Base-by-base conservation (phyloP, 1,140 invertebrate genomes). In the Drosophila orena region DNA sequence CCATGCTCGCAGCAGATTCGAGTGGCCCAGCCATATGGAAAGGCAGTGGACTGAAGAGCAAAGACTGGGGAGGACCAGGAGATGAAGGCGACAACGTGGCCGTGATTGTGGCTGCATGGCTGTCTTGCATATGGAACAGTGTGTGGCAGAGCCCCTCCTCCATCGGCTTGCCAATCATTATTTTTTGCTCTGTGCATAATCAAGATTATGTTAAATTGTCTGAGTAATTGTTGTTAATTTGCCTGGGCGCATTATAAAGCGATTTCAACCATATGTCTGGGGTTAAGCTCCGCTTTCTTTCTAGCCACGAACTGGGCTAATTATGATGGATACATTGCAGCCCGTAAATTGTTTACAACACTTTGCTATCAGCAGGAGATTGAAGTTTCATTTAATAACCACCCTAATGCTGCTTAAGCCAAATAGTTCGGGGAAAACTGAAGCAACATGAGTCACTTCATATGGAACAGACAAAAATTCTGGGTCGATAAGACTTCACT, bases 211-310 rank as follows among this genome's bases (percentile, higher is more conserved):
- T 90, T 90, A 86, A 90, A 90, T 90, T 90, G 86, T 57, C 70
- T 80, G 86, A 65, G 81, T 90, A 90, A 90, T 83, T 91, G 86
- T 91, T 90, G 79, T 81, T 90, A 90, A 90, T 90, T 86, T 81
- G 59, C 71, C 64, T 49, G 55, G 75, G 79, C 68, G 75, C 84
- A 89, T 89, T 89, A 90, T 83, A 86, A 89, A 89, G 71, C 83
- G 62, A 89, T 86, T 83, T 69, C 70, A 73, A 47, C 55, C 71
- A 83, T 75, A 78, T 86, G 81, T 22, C 65, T 53, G 72, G 77
- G 81, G 65, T 77, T 73, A 78, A 88, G 84, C 77, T 88, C 83
- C 83, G 86, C 84, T 88, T 86, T 86, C 84, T 88, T 86, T 86
- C 84, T 79, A 64, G 49, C 12, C 46, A 54, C 71, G 43, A 88